Base-by-base conservation (phyloP, 2,113 vertebrate species). In the Mandrillus leucophaeus region DNA sequence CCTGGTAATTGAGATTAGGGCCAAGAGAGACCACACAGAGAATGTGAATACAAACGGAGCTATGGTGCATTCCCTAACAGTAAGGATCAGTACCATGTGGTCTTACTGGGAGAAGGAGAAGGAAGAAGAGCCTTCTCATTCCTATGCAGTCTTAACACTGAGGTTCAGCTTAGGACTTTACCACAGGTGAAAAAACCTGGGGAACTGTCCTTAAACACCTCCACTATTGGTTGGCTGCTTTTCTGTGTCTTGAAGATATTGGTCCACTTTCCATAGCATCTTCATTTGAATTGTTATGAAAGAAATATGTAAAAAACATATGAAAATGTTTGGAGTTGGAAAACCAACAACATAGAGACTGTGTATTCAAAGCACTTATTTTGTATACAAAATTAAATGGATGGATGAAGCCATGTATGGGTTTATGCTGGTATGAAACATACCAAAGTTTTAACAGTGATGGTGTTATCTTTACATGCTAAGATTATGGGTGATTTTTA, bases 1-100 rank as follows among this genome's bases (percentile, higher is more conserved):
- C 9, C 8, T 48, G 43, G 7, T 66, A 57, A 52, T 52, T 90
- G 48, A 96, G 18, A 86, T 90, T 38, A 75, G 73, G 52, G 14
- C 43, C 73, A 68, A 91, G 64, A 81, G 32, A 85, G 59, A 88
- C 13, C 2, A 32, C 38, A 27, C 66, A 64, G 82, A 95, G n/a
- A 75, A 57, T 72, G 66, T 20, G 13, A 64, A 95, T 7, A 32
- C 8, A 50, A 48, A 27, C 2, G 40, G 10, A 93, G 57, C 32
- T 48, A 32, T 0, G 1, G 40, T 50, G 2, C 1, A 4, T 76
- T 57, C 5, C 0, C 4, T 59, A 30, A 25, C 0, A 72, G 1
- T 8, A 30, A 59, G 13, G 8, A 16, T 72, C 32, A 18, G 45
- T 68, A 12, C 78, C 23, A 40, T 5, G 43, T 14, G 2, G 23